Percentiles rank a stretch among this genome's conserved stretches.
phyloP scores from a whole-genome alignment of 2,888 invertebrate species.

The Idaea aversata region DNA sequence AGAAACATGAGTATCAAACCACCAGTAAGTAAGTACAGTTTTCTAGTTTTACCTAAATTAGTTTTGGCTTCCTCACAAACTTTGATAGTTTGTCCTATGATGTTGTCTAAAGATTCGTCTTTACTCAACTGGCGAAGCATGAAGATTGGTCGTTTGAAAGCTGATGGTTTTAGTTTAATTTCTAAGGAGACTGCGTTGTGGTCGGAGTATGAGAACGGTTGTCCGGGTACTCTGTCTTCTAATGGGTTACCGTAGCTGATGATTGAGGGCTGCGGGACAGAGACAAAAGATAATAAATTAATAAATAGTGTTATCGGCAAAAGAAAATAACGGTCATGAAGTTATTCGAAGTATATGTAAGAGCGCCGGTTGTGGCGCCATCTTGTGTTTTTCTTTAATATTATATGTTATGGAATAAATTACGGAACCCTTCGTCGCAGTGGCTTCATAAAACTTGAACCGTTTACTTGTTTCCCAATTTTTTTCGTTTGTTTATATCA shows the following conservation, averaged over 20 bases:
- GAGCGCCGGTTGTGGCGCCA: no score
- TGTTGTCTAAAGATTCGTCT: constrained; percentile 44
- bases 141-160: constrained; percentile 22
- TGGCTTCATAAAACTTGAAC: no score
- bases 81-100: constrained; percentile 79
- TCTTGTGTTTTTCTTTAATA: no score
- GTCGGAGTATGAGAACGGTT: constrained; percentile 91
- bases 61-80: constrained; percentile 81
- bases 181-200: constrained; percentile 91
- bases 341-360: no score
- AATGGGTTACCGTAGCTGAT: constrained; percentile 85
- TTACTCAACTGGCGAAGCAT: constrained; percentile 35
- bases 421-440: no score
- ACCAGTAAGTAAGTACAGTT: constrained; percentile 76
- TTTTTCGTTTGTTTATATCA: no score
- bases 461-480: no score
- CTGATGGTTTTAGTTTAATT: constrained; percentile 43
- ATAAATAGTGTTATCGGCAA: constrained; percentile 4
- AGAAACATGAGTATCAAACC: constrained; percentile 75
- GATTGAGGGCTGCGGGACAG: constrained; percentile 53
- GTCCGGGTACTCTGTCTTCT: constrained; percentile 85
- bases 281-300: constrained; percentile 1
- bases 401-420: no score
- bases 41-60: constrained; percentile 71
- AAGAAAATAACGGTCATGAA: no score